A percentile compares a stretch with the other conserved stretches of the same genome.
phyloP scores from a whole-genome alignment of 1,140 invertebrate species.

The Eriocheir sinensis region DNA sequence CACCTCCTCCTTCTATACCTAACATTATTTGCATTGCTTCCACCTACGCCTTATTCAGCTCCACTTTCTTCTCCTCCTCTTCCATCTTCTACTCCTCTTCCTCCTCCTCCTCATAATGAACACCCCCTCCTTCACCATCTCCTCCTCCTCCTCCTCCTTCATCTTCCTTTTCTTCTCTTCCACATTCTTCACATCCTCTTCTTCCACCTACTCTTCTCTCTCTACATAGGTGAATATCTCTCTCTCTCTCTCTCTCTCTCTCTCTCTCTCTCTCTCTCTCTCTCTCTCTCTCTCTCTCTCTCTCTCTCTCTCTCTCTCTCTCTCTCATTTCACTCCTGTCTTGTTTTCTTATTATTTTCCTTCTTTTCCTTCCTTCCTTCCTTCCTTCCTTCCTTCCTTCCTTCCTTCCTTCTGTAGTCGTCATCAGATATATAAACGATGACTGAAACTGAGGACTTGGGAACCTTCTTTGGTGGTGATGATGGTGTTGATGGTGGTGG shows the following conservation, averaged over 20 bases:
- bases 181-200: not conserved
- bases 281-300: not conserved
- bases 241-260: not conserved
- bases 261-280: not conserved
- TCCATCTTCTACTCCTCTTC: not conserved
- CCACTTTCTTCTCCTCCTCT: not conserved
- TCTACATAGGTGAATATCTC: not conserved
- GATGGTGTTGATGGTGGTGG: too few relatives aligned
- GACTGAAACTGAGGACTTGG: too few relatives aligned
- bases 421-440: too few relatives aligned
- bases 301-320: not conserved
- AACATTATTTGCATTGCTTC: not conserved
- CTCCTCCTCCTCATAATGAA: not conserved
- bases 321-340: not conserved
- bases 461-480: too few relatives aligned
- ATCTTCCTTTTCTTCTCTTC: not conserved
- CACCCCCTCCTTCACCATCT: not conserved
- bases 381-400: not conserved
- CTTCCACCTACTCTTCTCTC: not conserved
- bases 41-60: too few relatives aligned
- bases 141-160: not conserved
- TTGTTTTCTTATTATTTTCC: not conserved
- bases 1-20: not conserved
- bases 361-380: not conserved
- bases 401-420: too few relatives aligned